Evolutionary conservation across 2,797 vertebrate genomes (phyloP), one percentile per base, ranked within the genome.

Genomic region (Cuculus canorus): DNA sequence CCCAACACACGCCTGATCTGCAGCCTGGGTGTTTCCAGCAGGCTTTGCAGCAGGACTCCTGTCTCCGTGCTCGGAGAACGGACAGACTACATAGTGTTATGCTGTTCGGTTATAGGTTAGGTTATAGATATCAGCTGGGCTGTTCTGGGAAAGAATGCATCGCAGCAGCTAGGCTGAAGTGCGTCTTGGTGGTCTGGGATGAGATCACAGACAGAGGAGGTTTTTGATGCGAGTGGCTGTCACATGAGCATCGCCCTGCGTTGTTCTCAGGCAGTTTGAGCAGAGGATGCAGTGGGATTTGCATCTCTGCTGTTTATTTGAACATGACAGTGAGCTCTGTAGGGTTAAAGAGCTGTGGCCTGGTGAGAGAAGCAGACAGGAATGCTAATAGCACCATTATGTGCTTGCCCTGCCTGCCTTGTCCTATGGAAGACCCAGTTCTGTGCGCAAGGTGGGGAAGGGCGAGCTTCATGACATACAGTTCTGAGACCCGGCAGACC

Each of bases 71-170:
- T 22, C 35, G 0, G 2, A 79, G 84, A 65, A 5, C 57, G 11
- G 33, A 13, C 19, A 13, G 52, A 45, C 33, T 19, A 0, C 6
- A 1, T 10, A 32, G 23, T n/a, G 1, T 8, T 3, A 1, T n/a
- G 33, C 10, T 10, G 35, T 5, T 39, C 76, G 27, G 72, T 77
- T 23, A 13, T 11, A 21, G 47, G 22, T 48, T 23, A 48, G 47
- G 47, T 48, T 11, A 10, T 48, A 35, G 63, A 13, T 10, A 63
- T 64, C 27, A 6, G 9, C 41, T 15, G 24, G 35, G 47, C 64
- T 30, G 21, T n/a, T 41, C 12, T 13, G 53, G 80, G 60, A 25
- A 39, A 4, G 76, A 7, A n/a, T 57, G 45, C 25, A 0, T 4
- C 11, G 63, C n/a, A 33, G 6, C 7, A 82, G 54, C 73, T 23